phyloP scores from a whole-genome alignment of 1,140 invertebrate genomes.

The Palaemon carinicauda region DNA sequence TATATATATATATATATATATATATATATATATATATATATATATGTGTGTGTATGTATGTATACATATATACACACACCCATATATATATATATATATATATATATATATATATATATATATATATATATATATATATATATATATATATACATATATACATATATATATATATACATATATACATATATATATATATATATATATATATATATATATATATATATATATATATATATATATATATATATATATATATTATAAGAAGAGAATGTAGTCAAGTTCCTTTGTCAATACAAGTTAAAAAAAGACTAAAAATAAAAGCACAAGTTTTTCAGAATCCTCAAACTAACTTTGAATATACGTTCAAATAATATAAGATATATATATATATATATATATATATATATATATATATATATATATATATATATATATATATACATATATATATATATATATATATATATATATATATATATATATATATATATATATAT shows the following conservation, averaged over 20 bases:
- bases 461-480: not conserved
- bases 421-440: conserved; percentile 15
- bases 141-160: not conserved
- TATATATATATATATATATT: not conserved
- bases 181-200: not conserved
- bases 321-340: too few relatives aligned
- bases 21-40: not conserved
- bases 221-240: not conserved
- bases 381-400: conserved; percentile 14
- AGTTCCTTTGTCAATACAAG: too few relatives aligned
- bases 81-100: not conserved
- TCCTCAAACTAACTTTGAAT: too few relatives aligned
- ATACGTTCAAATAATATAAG: too few relatives aligned
- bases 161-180: conserved; percentile 7
- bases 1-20: not conserved
- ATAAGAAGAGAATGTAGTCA: too few relatives aligned
- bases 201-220: not conserved
- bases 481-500: not conserved
- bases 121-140: conserved; percentile 15
- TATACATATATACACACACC: not conserved
- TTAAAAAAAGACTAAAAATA: too few relatives aligned
- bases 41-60: not conserved
- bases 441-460: not conserved
- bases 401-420: not conserved
- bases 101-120: not conserved